A percentile compares a stretch with the other conserved stretches of the same genome.
Conservation (phyloP, 1,140 invertebrate genomes). For the Teleopsis dalmanni region DNA sequence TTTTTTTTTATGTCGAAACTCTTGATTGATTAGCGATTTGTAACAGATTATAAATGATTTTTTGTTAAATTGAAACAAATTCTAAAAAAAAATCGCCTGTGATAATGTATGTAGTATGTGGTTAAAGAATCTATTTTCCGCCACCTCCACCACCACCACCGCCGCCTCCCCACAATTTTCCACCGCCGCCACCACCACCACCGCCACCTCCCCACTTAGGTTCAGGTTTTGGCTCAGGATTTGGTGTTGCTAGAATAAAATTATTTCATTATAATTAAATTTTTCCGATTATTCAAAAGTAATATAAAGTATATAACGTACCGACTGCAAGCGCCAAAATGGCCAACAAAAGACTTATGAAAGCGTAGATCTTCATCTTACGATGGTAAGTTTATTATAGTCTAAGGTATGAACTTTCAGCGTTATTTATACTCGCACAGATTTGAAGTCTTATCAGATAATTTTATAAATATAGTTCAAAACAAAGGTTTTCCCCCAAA, state of each 20-base stretch:
- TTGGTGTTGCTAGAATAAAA: constrained; percentile 5
- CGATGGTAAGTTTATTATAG: no score
- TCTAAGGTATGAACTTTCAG: no score
- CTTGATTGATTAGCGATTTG: no score
- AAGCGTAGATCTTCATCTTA: constrained; percentile 10
- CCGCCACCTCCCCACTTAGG: constrained; percentile 6
- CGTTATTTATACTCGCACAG: no score
- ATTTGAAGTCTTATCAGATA: no score
- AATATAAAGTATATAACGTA: background rate
- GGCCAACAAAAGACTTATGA: constrained; percentile 8
- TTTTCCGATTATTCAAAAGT: background rate
- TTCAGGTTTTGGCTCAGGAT: constrained; percentile 9
- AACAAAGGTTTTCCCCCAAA: no score
- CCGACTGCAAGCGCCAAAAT: constrained; percentile 9
- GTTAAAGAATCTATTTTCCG: constrained; percentile 11
- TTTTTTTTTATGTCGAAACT: no score
- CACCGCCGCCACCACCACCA: constrained; percentile 11
- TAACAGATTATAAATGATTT: no score
- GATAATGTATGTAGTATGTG: no score
- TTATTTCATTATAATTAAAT: background rate
- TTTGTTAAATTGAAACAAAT: no score
- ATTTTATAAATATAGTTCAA: no score
- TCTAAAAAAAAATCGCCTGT: no score
- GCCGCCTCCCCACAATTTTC: constrained; percentile 2
- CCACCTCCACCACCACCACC: constrained; percentile 11